Base-by-base conservation (phyloP, 1,140 invertebrate genomes). In the Nasonia vitripennis region DNA sequence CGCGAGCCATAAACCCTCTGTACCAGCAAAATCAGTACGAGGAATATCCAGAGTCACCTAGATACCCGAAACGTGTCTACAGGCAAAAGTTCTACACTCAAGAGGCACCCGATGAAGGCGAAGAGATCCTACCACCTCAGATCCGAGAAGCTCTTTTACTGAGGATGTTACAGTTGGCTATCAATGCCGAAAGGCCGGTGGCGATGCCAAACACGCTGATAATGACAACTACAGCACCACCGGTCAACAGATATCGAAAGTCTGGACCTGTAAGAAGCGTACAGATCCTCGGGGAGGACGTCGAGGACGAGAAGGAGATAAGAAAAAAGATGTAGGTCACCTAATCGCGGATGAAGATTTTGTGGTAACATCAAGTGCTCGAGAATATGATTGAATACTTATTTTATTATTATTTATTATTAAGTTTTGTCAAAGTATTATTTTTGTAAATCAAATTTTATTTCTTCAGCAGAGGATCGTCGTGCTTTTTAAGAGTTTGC, bases 151-250 rank as follows among this genome's bases (percentile, higher is more conserved):
- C 95, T 86, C 89, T 96, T 27, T 88, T 96, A 7, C 87, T 96
- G 77, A 94, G 95, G 87, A 96, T 96, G 95, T 89, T 96, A 5
- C 95, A 96, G 87, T 87, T 96, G 27, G 95, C 95, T 0, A 96
- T 96, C 78, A 95, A 95, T 88, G 94, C 95, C 2, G 95, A 95
- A 87, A 94, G 94, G 71, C 93, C 94, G 51, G n/a, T 86, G 2
- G 88, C 94, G 6, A 89, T 93, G 84, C 79, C 90, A 17, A 89
- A 88, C 0, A 83, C 86, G 0, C 45, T 90, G 23, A 78, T 91
- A 27, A 87, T 88, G 2, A 91, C 88, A 14, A 89, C 91, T 0
- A 20, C 81, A 0, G 11, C 62, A 27, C 81, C 81, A 37, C 31
- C 78, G 11, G 17, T 37, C 11, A 91, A 90, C 0, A 89, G 87